These are phyloP conservation scores for Isoperla grammatica DNA, from an alignment of 2,888 invertebrate genomes.

Conservation along the genomic window DNA sequence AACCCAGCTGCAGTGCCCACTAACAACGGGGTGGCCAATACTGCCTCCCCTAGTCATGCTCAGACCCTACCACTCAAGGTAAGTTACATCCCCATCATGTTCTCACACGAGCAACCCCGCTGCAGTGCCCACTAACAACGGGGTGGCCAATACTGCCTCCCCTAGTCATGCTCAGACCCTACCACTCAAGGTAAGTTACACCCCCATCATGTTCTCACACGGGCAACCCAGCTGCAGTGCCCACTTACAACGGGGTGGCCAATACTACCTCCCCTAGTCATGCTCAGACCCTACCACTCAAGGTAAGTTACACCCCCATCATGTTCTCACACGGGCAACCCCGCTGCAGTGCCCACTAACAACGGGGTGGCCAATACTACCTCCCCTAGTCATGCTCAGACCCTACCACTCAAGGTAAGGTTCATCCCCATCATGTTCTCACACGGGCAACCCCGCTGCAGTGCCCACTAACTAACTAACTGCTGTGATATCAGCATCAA, in stretches of 20 bases:
- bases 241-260: constrained; percentile 40
- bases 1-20: constrained; percentile 38
- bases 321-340: constrained; percentile 33
- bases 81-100: too few species aligned
- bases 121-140: constrained; percentile 41
- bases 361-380: constrained; percentile 40
- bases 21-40: constrained; percentile 40
- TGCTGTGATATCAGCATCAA: too few species aligned
- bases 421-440: too few species aligned
- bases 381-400: constrained; percentile 53
- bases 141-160: constrained; percentile 41
- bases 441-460: constrained; percentile 35
- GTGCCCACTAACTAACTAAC: constrained; percentile 40
- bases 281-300: constrained; percentile 54
- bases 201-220: too few species aligned
- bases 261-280: constrained; percentile 49
- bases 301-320: too few species aligned
- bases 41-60: constrained; percentile 51
- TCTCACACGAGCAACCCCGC: constrained; percentile 34
- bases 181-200: constrained; percentile 59
- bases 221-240: constrained; percentile 36
- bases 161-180: constrained; percentile 53
- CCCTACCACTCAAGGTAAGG: constrained; percentile 57
- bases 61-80: constrained; percentile 58
- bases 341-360: constrained; percentile 38